phyloP scores from a whole-genome alignment of 2,113 vertebrate genomes.

The Axis porcinus region DNA sequence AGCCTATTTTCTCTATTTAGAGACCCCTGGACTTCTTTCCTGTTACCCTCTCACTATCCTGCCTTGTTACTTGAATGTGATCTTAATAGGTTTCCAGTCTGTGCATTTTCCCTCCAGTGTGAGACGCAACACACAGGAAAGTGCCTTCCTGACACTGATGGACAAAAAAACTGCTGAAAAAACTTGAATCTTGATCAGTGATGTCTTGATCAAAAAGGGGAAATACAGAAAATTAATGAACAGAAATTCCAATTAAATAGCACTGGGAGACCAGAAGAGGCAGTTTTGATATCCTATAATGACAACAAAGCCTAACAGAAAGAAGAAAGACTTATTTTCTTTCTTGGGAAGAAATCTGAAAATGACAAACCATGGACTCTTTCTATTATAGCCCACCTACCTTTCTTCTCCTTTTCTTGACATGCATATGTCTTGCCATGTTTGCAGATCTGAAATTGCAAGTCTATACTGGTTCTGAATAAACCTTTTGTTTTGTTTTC shows the following conservation, averaged over 20 bases:
- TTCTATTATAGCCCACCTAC: not conserved
- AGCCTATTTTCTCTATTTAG: not conserved
- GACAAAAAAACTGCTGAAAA: not conserved
- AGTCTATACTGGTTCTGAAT: not conserved
- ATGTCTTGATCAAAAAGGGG: not conserved
- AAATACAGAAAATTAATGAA: not conserved
- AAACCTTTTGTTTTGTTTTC: not conserved
- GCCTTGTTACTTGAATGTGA: not conserved
- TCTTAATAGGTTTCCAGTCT: not conserved
- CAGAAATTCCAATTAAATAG: not conserved
- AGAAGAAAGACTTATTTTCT: not conserved
- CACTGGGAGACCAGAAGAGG: not conserved
- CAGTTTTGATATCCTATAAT: not conserved
- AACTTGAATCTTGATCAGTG: not conserved
- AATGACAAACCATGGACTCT: not conserved
- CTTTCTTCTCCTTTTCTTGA: not conserved
- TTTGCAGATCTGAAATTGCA: not conserved
- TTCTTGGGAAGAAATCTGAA: not conserved
- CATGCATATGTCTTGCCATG: not conserved
- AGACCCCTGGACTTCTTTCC: not conserved
- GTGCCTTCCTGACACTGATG: not conserved
- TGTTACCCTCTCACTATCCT: not conserved
- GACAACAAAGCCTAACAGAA: not conserved
- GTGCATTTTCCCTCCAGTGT: not conserved
- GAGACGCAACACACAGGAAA: not conserved